A percentile compares a stretch with the other conserved stretches of the same genome.
Conservation (phyloP, 1,140 invertebrate species). For the Maconellicoccus hirsutus region DNA sequence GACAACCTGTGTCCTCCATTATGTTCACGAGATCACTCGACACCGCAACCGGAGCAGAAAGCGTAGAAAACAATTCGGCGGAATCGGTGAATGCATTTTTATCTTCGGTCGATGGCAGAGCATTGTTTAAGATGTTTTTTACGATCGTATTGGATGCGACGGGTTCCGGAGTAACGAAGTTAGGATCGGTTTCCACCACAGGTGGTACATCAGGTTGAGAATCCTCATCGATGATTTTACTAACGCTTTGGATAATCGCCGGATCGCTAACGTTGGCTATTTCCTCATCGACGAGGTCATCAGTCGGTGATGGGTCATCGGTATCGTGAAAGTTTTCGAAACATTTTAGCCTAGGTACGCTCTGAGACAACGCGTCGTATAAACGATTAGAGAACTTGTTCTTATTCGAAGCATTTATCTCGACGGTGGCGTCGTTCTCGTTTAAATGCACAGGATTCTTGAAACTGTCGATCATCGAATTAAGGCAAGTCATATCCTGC, state of each 20-base stretch:
- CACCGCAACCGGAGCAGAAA: no score
- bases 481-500: background rate
- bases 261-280: background rate
- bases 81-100: no score
- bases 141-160: background rate
- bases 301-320: no score
- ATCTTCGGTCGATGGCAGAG: background rate
- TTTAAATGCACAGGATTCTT: background rate
- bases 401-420: background rate
- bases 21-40: no score
- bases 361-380: background rate
- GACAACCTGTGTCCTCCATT: no score
- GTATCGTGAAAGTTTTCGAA: conserved; percentile 10
- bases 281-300: background rate
- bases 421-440: background rate
- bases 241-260: background rate
- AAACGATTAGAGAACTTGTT: background rate
- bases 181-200: background rate
- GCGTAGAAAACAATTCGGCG: no score
- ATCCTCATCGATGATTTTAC: background rate
- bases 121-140: background rate
- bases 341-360: background rate
- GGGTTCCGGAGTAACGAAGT: background rate
- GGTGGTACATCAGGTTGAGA: background rate
- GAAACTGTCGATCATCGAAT: background rate